Base-by-base conservation (phyloP, 1,140 invertebrate genomes). In the Belonocnema kinseyi region DNA sequence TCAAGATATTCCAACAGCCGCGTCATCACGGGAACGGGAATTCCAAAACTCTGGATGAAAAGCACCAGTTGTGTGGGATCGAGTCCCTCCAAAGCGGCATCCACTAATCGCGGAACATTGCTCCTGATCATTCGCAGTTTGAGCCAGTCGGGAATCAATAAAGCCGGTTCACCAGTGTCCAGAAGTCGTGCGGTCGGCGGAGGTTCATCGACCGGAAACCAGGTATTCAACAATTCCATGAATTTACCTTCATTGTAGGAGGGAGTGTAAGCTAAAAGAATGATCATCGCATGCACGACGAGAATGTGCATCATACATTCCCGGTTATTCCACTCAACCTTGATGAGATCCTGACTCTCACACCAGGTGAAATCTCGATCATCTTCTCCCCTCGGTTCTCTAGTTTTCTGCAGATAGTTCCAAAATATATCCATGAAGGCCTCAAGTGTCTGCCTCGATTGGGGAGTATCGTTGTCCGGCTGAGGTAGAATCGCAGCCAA, bases 11-110 rank as follows among this genome's bases (percentile, higher is more conserved):
- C 93, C 26, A 98, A 88, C 14, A 98, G 85, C 86, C 96, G 96
- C 26, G 93, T 96, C 96, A 99, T 98, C 7, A 97, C 97, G 74
- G 93, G 92, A 0, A 98, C 95, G 0, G 98, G 98, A 79, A 99
- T 97, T 33, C 98, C 98, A 90, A 99, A 99, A 14, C 97, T 98
- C 89, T 99, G 98, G 66, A 99, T 97, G 88, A 99, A 99, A 4
- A 99, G 91, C 5, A 99, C 95, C n/a, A 99, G 92, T 87, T 99
- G 97, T 71, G 95, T 94, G 0, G 97, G 95, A 73, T 98, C 97
- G 33, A 99, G 89, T 85, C 98, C 97, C 75, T 94, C 93, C 4
- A 99, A 91, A 0, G 97, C 97, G 10, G 96, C 96, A 85, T 97
- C 96, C 14, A 99, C 95, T 10, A 99, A 76, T 71, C 95, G 90